Conservation (phyloP, 1,140 invertebrate species). For the Frieseomelitta varia region DNA sequence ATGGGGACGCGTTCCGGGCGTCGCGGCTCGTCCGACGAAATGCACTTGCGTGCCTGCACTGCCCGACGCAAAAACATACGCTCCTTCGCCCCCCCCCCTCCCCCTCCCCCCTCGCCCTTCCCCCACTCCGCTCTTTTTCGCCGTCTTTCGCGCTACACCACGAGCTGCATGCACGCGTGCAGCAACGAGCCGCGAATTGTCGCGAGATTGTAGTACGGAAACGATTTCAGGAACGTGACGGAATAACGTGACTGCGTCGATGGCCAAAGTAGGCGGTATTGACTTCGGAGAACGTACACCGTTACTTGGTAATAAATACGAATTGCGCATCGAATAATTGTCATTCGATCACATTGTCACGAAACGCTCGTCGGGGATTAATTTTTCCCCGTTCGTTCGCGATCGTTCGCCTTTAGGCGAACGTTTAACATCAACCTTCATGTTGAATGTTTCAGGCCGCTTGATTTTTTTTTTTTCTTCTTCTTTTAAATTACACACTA, state of each 20-base stretch:
- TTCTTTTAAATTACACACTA: too few species aligned
- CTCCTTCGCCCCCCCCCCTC: constrained; percentile 40
- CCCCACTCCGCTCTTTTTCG: constrained; percentile 40
- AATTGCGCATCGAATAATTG: too few species aligned
- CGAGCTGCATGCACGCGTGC: constrained; percentile 1
- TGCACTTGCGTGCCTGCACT: constrained; percentile 71
- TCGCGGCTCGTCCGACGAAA: constrained; percentile 76
- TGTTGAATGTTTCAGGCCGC: too few species aligned
- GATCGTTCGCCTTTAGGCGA: too few species aligned
- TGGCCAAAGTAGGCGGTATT: constrained; percentile 26
- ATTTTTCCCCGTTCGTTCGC: too few species aligned
- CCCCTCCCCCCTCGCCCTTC: constrained; percentile 43
- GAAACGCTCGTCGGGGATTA: too few species aligned
- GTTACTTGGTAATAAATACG: too few species aligned
- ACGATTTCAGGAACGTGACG: constrained; percentile 4
- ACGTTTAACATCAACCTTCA: too few species aligned
- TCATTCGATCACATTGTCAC: too few species aligned
- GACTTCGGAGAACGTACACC: too few species aligned
- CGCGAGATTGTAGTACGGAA: constrained; percentile 4
- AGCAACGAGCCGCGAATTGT: neutral
- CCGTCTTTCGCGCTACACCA: constrained; percentile 15
- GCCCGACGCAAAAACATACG: constrained; percentile 69
- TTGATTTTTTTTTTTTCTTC: too few species aligned
- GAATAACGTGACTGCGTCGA: neutral
- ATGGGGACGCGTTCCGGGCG: constrained; percentile 75